Base-by-base conservation (phyloP, 2,888 invertebrate genomes). In the Megastigmus dorsalis region DNA sequence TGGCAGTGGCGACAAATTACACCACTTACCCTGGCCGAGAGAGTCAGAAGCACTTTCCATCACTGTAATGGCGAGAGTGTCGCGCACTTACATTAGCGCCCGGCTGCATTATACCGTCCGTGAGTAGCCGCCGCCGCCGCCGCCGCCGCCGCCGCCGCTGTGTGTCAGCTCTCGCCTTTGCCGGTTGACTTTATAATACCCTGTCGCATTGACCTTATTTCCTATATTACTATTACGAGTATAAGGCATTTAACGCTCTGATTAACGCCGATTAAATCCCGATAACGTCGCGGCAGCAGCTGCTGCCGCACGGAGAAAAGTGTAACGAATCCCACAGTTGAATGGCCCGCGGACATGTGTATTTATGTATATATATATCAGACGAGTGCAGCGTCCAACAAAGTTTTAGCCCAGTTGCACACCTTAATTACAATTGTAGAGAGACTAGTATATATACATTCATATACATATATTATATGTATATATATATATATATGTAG, bases 1-100 rank as follows among this genome's bases (percentile, higher is more conserved):
- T n/a, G n/a, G n/a, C n/a, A n/a, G n/a, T n/a, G n/a, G n/a, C 72
- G 72, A 79, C 77, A 76, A 79, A 78, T 78, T 78, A 66, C 74
- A 38, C 74, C 59, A 72, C 75, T 77, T 74, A 76, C 75, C 66
- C 48, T 18, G 62, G 62, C n/a, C 67, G n/a, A n/a, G n/a, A n/a
- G n/a, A 74, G 60, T 74, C 67, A 50, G 75, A 62, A 76, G 77
- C 63, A 74, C 73, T 78, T 76, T 78, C 74, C 79, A 78, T 78
- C 76, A 74, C 48, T 73, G 75, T 76, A 74, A 77, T 71, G 71
- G 74, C 20, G 38, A 38, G 9, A 1, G 18, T n/a, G n/a, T n/a
- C n/a, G n/a, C n/a, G 7, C 60, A 28, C 60, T 45, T 60, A 43
- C 43, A 26, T 59, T 59, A 30, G 28, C 18, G 45, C 28, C 15